These are phyloP conservation scores for Ectemnius cavifrons DNA, from an alignment of 2,888 invertebrate genomes.

Conservation along the genomic window DNA sequence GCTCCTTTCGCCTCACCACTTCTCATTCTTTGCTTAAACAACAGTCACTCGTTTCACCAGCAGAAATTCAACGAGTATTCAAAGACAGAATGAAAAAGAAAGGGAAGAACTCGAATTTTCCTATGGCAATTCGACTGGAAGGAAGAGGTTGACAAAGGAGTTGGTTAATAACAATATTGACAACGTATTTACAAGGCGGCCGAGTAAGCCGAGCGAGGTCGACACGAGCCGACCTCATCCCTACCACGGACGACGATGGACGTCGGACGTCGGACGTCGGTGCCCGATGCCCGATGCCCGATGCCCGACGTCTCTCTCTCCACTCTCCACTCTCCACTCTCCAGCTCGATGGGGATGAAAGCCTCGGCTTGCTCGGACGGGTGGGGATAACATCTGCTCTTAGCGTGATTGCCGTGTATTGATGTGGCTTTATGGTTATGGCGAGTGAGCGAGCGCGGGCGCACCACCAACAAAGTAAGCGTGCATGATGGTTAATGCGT, in stretches of 20 bases:
- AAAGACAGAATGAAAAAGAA: too few relatives aligned
- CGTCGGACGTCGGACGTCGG: too few relatives aligned
- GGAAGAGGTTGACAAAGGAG: too few relatives aligned
- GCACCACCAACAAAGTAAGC: constrained; percentile 66
- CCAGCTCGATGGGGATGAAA: constrained; percentile 22
- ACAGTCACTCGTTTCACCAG: too few relatives aligned
- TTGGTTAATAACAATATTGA: too few relatives aligned
- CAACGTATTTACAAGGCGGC: too few relatives aligned
- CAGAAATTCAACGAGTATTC: too few relatives aligned
- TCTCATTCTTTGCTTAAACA: too few relatives aligned
- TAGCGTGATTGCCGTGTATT: constrained; percentile 76
- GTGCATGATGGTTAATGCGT: constrained; percentile 63
- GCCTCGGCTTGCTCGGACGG: constrained; percentile 13
- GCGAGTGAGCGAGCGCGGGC: constrained; percentile 55
- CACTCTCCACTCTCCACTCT: constrained; percentile 37
- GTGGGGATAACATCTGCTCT: constrained; percentile 76
- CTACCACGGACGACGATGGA: constrained; percentile 23
- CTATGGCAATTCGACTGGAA: too few relatives aligned
- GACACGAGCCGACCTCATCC: constrained; percentile 55
- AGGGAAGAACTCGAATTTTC: too few relatives aligned
- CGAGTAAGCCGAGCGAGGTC: constrained; percentile 46
- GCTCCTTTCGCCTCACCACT: too few relatives aligned
- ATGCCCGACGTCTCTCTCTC: constrained; percentile 5
- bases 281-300: too few relatives aligned
- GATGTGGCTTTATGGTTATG: constrained; percentile 71